Conservation (phyloP, 2,797 vertebrate genomes). For the Agapornis canus region DNA sequence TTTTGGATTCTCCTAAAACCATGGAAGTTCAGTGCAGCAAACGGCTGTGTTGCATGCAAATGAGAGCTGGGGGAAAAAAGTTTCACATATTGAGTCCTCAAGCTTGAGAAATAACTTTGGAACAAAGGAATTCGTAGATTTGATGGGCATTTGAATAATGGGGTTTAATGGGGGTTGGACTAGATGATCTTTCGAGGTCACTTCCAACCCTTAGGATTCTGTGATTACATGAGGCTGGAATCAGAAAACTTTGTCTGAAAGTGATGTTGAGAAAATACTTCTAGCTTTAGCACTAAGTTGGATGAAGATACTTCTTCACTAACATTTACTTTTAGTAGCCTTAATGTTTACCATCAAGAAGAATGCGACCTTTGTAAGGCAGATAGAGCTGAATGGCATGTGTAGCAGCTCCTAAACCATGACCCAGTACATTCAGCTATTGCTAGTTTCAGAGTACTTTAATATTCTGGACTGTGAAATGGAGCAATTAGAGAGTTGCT, state of each 20-base stretch:
- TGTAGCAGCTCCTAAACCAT: background rate
- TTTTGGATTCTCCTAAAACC: background rate
- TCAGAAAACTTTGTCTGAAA: background rate
- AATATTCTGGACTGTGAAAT: background rate
- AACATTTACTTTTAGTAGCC: background rate
- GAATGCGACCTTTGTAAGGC: background rate
- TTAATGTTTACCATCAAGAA: background rate
- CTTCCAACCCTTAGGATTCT: no score
- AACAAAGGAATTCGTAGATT: background rate
- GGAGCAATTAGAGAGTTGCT: background rate
- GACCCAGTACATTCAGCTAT: background rate
- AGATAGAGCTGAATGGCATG: accelerated
- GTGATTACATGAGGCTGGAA: background rate
- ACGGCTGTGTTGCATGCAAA: background rate
- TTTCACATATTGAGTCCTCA: background rate
- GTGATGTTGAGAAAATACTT: background rate
- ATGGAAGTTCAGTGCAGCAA: background rate
- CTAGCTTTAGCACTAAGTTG: background rate
- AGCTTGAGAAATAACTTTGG: background rate
- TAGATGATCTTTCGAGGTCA: no score
- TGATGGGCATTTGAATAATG: background rate
- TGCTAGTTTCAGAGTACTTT: background rate
- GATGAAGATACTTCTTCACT: background rate
- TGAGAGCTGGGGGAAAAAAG: background rate
- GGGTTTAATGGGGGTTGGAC: no score